Base-by-base conservation (phyloP, 2,888 invertebrate species). In the Rotaria macrura region DNA sequence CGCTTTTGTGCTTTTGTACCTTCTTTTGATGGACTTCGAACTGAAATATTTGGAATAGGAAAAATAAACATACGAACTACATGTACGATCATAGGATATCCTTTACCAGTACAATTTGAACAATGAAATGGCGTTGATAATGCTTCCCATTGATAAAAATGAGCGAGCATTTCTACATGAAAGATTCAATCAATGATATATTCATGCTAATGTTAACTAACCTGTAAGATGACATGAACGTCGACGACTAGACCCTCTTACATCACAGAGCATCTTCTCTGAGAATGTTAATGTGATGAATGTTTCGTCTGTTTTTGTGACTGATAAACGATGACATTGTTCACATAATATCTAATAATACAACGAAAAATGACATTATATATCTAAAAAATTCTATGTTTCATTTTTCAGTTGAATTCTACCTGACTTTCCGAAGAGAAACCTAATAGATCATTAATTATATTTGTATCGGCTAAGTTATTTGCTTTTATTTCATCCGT, bases 271-370 rank as follows among this genome's bases (percentile, higher is more conserved):
- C 74, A 74, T 74, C 25, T 74, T 74, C 25, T 74, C 74, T 74
- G 74, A 74, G 43, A 74, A 74, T 74, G 74, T 74, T 74, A 74
- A 74, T 74, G 74, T 74, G 25, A 74, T 74, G 43, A 74, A 74
- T 43, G 74, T 74, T 43, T 74, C 74, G 12, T 74, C 74, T 25
- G 74, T 74, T 40, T 74, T 74, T 74, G 74, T 74, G 38, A 74
- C 43, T 43, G 74, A 74, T 43, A 43, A 40, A 74, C 74, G 74
- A 74, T 74, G 43, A 25, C 74, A 74, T 74, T 74, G 74, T 43
- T 74, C 74, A 74, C 74, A 74, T 43, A 74, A 40, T 40, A 74
- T 74, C 74, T 74, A 74, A 65, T 65, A 29, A 14, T 29, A 29
- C n/a, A 29, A 14, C 3, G 23, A 29, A n/a, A n/a, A n/a, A n/a